Evolutionary conservation across 2,797 vertebrate genomes (phyloP).

Genomic region (Takifugu ocellatus): DNA sequence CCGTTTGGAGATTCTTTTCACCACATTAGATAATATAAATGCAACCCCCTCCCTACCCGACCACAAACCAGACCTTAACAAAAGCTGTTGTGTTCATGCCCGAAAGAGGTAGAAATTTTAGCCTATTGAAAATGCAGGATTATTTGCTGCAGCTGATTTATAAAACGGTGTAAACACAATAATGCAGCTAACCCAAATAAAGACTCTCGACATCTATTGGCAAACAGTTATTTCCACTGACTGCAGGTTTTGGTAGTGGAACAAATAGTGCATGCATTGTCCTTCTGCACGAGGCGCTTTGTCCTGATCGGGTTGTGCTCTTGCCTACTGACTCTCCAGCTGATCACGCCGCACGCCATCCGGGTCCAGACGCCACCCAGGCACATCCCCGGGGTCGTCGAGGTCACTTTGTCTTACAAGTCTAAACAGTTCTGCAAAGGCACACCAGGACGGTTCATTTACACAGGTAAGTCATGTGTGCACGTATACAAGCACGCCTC

Average conservation of each 20-base stretch:
- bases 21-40: conserved; percentile 19
- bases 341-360: conserved; percentile 80
- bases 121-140: not conserved
- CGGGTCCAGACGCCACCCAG: conserved; percentile 79
- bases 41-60: conserved; percentile 3
- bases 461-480: conserved; percentile 83
- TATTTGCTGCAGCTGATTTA: conserved; percentile 9
- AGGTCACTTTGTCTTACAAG: conserved; percentile 98
- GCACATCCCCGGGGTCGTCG: conserved; percentile 89
- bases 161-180: not conserved
- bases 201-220: not conserved
- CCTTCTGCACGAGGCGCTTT: not conserved
- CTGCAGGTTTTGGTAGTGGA: not conserved
- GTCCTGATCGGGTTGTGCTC: not conserved
- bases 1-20: conserved; percentile 12
- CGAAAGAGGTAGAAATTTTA: not conserved
- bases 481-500: not conserved
- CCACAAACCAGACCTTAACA: not conserved
- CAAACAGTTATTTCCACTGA: not conserved
- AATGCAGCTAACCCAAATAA: not conserved
- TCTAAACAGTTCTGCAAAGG: conserved; percentile 99
- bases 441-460: conserved; percentile 96
- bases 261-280: not conserved
- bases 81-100: not conserved
- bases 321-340: conserved; percentile 42